Evolutionary conservation across 2,888 invertebrate genomes (phyloP).

Genomic region (Aspidapion aeneum): DNA sequence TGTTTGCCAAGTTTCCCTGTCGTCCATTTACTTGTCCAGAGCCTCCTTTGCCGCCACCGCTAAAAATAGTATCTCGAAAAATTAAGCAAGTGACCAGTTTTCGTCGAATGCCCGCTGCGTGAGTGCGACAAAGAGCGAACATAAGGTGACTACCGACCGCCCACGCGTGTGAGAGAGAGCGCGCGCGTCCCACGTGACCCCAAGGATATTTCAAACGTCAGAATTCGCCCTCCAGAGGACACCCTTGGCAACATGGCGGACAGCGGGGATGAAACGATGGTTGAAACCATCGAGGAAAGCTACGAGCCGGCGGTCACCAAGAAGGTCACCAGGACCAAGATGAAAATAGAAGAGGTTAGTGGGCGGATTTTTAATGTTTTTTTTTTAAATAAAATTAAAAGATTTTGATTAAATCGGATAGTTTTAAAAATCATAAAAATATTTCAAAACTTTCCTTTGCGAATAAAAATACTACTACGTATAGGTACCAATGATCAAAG

Average conservation of each 20-base stretch:
- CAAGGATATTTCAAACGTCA: neutral
- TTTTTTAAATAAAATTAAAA: too few species aligned
- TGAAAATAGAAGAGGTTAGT: constrained; percentile 72
- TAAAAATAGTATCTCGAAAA: neutral
- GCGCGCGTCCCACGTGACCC: neutral
- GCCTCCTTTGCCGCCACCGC: constrained; percentile 21
- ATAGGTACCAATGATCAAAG: too few species aligned
- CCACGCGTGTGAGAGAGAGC: neutral
- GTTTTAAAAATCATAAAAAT: too few species aligned
- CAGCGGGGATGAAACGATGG: constrained; percentile 47
- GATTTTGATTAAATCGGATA: too few species aligned
- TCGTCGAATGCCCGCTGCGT: neutral
- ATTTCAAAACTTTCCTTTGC: too few species aligned
- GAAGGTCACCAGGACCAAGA: constrained; percentile 65
- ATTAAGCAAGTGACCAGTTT: neutral
- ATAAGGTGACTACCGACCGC: neutral
- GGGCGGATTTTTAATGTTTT: constrained; percentile 11
- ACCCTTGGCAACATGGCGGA: constrained; percentile 21
- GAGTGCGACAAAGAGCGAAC: neutral
- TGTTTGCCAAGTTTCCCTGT: constrained; percentile 26
- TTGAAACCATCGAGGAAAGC: constrained; percentile 67
- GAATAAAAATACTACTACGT: too few species aligned
- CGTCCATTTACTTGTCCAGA: constrained; percentile 26
- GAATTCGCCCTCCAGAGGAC: constrained; percentile 15
- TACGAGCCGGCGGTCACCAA: constrained; percentile 68